Evolutionary conservation across 2,113 vertebrate genomes (phyloP).

Genomic region (Rhineura floridana): DNA sequence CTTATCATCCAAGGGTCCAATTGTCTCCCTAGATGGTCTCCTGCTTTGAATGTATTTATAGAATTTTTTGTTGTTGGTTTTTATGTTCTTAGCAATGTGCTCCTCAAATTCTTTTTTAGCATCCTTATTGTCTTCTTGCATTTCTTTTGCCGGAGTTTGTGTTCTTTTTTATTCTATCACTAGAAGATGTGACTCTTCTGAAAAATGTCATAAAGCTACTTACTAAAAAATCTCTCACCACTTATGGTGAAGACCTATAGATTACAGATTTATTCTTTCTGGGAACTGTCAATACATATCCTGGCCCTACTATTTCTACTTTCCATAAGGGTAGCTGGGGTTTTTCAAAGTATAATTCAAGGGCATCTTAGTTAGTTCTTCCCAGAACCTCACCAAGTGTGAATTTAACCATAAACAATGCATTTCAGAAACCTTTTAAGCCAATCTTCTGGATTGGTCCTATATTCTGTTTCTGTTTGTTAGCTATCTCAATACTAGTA

Average conservation of each 20-base stretch:
- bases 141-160: too few species aligned
- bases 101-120: too few species aligned
- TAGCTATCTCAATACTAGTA: background rate
- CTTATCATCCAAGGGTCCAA: too few species aligned
- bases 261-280: background rate
- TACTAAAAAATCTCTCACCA: background rate
- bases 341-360: background rate
- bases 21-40: too few species aligned
- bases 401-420: background rate
- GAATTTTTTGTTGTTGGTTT: too few species aligned
- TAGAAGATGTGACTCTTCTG: constrained; percentile 13
- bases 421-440: background rate
- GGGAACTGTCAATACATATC: background rate
- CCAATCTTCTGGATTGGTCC: background rate
- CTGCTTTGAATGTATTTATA: too few species aligned
- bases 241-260: background rate
- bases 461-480: background rate
- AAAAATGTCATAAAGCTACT: constrained; percentile 13
- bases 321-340: background rate
- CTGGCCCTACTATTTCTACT: background rate
- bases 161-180: constrained; percentile 4
- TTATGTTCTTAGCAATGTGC: too few species aligned
- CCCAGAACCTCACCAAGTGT: background rate
- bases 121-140: too few species aligned
- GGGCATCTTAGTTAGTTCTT: background rate